Evolutionary conservation across 2,888 invertebrate species (phyloP), one percentile per base, ranked within the genome.

Genomic region (Papilio elwesi): DNA sequence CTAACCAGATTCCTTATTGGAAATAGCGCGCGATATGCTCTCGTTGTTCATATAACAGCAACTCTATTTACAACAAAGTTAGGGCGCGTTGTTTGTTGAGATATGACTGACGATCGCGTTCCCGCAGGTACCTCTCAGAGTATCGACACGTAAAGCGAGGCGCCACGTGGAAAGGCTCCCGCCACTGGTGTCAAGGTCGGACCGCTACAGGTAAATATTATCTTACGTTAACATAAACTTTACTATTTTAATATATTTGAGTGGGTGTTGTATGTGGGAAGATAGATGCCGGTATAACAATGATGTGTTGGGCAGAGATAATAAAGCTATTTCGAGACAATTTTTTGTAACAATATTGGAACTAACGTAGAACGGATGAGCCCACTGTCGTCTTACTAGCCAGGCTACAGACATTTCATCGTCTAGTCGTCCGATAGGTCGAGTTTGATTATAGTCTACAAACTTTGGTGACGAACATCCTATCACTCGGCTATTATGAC

Each of bases 91-190:
- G 62, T 68, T 71, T 66, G 59, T 63, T 53, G 10, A 26, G 49
- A 55, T 15, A 63, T 48, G 64, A 15, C 36, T 53, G 66, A 62
- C n/a, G 59, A 43, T n/a, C 7, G 59, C 10, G 43, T 66, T 62
- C 63, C 49, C 53, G 36, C 82, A 94, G 98, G 81, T 99, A 98
- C 92, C 94, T 99, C 83, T 99, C 99, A 73, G 99, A 99, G 91
- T 99, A 98, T 91, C 96, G 98, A 59, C 99, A 99, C 91, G 99
- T 99, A 65, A 97, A 98, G 85, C 95, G 99, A 47, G 99, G 99
- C 51, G 99, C 98, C 74, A 99, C 99, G 53, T 99, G 99, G 99
- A 97, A 97, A 87, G 97, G 97, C 52, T 96, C 96, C 15, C 90
- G 96, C 0, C 96, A 96, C 85, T 96, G 95, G 95, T 96, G 96